Conservation (phyloP, 2,113 vertebrate species). For the Hepsetus odoe region DNA sequence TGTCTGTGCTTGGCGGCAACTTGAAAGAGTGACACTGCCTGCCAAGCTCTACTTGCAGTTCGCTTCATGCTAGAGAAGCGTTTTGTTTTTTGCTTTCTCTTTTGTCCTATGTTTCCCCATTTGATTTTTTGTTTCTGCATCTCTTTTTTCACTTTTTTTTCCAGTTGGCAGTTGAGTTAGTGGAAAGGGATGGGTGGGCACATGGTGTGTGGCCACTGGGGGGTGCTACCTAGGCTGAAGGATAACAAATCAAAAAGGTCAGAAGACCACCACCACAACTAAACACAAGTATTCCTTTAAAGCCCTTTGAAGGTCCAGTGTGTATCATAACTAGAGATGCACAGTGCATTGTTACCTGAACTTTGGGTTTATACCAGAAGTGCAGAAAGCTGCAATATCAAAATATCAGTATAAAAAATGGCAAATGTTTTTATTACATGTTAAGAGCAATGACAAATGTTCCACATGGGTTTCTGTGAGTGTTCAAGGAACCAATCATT, state of each 20-base stretch:
- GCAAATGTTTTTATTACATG: no score
- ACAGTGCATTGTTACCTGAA: no score
- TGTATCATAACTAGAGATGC: no score
- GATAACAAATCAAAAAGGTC: neutral
- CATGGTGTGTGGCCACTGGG: neutral
- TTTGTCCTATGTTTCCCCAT: neutral
- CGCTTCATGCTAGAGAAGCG: constrained; percentile 47
- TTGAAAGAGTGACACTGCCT: constrained; percentile 62
- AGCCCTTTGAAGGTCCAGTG: no score
- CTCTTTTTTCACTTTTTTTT: neutral
- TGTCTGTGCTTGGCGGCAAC: constrained; percentile 58
- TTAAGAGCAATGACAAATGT: no score
- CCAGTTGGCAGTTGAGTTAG: neutral
- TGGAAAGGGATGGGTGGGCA: neutral
- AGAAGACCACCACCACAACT: no score
- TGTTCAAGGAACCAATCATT: no score
- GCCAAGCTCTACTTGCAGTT: constrained; percentile 48
- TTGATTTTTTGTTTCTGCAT: constrained; percentile 7
- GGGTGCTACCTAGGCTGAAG: neutral
- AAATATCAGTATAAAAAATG: no score
- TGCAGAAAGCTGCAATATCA: no score
- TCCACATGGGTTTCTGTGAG: no score
- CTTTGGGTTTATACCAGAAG: no score
- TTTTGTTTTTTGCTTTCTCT: constrained; percentile 57
- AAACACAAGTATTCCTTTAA: no score